Percentiles rank a stretch among this genome's conserved stretches.
Evolutionary conservation across 2,888 invertebrate species (phyloP).

Genomic region (Phania funesta): DNA sequence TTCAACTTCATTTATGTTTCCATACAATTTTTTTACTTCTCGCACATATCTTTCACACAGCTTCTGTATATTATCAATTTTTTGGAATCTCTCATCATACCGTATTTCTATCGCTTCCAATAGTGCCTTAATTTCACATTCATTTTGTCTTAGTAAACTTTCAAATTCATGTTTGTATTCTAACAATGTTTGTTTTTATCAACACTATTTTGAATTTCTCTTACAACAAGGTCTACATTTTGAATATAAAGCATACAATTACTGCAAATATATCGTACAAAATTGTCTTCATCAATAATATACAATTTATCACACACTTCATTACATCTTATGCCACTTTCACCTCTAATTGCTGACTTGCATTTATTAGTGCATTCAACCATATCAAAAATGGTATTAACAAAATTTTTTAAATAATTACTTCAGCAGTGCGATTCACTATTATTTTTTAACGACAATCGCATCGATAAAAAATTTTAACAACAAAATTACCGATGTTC

Average conservation of each 20-base stretch:
- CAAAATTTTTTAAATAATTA: no score
- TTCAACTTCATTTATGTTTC: slow-evolving; percentile 12
- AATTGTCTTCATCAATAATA: neutral
- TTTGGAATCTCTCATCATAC: slow-evolving; percentile 9
- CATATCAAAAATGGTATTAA: no score
- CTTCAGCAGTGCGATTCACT: no score
- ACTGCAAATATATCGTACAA: no score
- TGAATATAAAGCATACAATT: neutral
- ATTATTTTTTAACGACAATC: no score
- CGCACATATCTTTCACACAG: slow-evolving; percentile 9
- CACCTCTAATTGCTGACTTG: neutral
- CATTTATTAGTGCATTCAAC: neutral
- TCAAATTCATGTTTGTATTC: slow-evolving; percentile 21
- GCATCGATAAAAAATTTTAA: no score
- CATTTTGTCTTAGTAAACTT: slow-evolving; percentile 5
- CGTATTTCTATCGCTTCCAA: slow-evolving; percentile 17
- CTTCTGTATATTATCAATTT: slow-evolving; percentile 18
- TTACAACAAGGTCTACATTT: slow-evolving; percentile 6
- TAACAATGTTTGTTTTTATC: slow-evolving; percentile 1
- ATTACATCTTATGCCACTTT: slow-evolving; percentile 3
- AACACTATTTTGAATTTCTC: neutral
- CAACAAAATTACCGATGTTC: no score
- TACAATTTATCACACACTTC: neutral
- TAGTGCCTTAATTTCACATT: slow-evolving; percentile 16
- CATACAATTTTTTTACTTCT: slow-evolving; percentile 11